Conservation (phyloP, 2,113 vertebrate genomes). For the Microcebus griseorufus region DNA sequence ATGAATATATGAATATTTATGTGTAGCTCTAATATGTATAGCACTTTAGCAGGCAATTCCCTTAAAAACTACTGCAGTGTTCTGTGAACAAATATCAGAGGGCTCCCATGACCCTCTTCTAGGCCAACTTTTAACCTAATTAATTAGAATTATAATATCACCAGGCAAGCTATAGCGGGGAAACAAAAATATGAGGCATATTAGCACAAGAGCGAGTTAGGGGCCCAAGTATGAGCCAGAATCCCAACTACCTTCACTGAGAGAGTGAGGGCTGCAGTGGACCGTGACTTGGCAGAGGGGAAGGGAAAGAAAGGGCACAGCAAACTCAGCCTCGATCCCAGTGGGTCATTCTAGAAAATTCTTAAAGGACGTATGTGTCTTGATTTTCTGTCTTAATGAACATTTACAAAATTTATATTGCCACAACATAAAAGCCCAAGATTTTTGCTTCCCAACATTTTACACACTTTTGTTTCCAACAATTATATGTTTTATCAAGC, state of each 20-base stretch:
- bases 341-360: not conserved
- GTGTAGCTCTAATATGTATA: slow-evolving; percentile 61
- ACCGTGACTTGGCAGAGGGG: accelerated
- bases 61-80: slow-evolving; percentile 53
- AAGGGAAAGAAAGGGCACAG: not conserved
- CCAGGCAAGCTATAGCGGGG: not conserved
- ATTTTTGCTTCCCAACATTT: not conserved
- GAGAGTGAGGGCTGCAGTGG: not conserved
- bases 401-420: not conserved
- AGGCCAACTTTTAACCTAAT: slow-evolving; percentile 71
- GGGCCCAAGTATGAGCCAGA: not conserved
- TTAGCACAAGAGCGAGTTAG: slow-evolving; percentile 6
- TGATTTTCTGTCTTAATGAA: not conserved
- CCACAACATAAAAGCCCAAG: not conserved
- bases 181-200: slow-evolving; percentile 31
- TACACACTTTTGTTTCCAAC: not conserved
- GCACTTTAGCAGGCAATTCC: slow-evolving; percentile 68
- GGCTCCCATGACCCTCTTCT: slow-evolving; percentile 31
- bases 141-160: slow-evolving; percentile 64
- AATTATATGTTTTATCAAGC: not conserved
- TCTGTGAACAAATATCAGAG: slow-evolving; percentile 65
- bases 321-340: not conserved
- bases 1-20: slow-evolving; percentile 81
- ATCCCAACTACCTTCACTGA: not conserved
- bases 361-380: not conserved